Evolutionary conservation across 2,888 invertebrate genomes (phyloP), one percentile per base, ranked within the genome.

Genomic region (Tolmerus cingulatus): DNA sequence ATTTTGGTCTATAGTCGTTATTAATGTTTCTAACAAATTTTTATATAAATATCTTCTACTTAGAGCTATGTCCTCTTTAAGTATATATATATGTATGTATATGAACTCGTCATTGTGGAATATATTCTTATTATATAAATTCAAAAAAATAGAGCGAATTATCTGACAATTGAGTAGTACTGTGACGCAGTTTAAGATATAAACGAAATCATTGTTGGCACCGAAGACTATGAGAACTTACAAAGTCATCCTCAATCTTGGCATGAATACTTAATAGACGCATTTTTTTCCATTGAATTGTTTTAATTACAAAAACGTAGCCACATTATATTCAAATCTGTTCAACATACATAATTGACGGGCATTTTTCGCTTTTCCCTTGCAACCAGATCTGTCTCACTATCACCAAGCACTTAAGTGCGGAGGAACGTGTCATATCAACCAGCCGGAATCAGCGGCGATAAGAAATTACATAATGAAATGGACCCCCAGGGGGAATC

Each of bases 391-490:
- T 40, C 34, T 76, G 37, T 40, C 37, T 40, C 46, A 19, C 78
- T 78, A 78, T 43, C 78, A 43, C 78, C 43, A 78, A 78, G 78
- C 78, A 43, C 37, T 77, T n/a, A 51, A 51, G 16, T n/a, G 51
- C 16, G 30, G 74, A 27, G n/a, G 74, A 74, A 74, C 27, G 34
- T 34, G 76, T 34, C 66, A 23, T 66, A 19, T 66, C 27, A 82
- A 30, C 27, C 19, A 8, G 78, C 78, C 40, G 23, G 40, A 78
- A 66, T 78, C n/a, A 37, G 23, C 8, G 43, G 23, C 51, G 79
- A 43, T 37, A 76, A 51, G 16, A 79, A n/a, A 79, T 79, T 79
- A 79, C 46, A n/a, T 79, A 79, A 79, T 79, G 4, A 46, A 79
- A n/a, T 51, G 19, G 78, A 78, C 79, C 79, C 51, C 51, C 30